Evolutionary conservation across 1,140 invertebrate species (phyloP).

Genomic region (Hermatobates lingyangjiaoensis): DNA sequence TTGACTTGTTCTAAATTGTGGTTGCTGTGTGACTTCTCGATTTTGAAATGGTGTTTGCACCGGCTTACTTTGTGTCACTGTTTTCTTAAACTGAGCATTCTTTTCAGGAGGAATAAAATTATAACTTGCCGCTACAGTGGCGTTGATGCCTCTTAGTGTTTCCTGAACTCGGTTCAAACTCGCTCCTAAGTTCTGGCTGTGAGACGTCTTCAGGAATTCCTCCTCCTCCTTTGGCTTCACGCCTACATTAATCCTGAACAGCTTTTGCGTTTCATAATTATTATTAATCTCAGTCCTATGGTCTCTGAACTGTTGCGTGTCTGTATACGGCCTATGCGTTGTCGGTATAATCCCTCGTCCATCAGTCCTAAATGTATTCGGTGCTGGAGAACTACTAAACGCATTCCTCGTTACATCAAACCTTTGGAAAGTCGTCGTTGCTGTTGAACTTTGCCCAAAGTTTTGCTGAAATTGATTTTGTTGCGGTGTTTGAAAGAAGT

Average conservation of each 20-base stretch:
- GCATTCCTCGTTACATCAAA: too few species aligned
- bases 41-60: too few species aligned
- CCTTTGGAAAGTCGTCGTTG: too few species aligned
- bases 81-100: slow-evolving; percentile 4
- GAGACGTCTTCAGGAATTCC: slow-evolving; percentile 19
- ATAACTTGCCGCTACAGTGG: slow-evolving; percentile 15
- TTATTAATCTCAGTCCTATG: slow-evolving; percentile 9
- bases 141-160: slow-evolving; percentile 17
- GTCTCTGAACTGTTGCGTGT: background rate
- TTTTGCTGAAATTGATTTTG: slow-evolving; percentile 4
- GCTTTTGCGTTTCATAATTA: slow-evolving; percentile 14
- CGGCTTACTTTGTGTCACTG: too few species aligned
- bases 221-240: slow-evolving; percentile 12
- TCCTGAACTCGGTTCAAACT: slow-evolving; percentile 17
- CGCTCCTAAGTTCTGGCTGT: slow-evolving; percentile 17
- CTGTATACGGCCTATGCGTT: background rate
- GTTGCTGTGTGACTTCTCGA: too few species aligned
- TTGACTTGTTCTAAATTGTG: too few species aligned
- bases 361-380: too few species aligned
- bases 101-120: slow-evolving; percentile 12
- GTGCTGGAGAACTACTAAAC: too few species aligned
- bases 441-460: slow-evolving; percentile 4
- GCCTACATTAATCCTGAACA: slow-evolving; percentile 11
- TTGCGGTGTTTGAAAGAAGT: background rate
- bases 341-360: too few species aligned